A percentile compares a stretch with the other conserved stretches of the same genome.
Conservation (phyloP, 2,888 invertebrate species). For the Drosophila tripunctata region DNA sequence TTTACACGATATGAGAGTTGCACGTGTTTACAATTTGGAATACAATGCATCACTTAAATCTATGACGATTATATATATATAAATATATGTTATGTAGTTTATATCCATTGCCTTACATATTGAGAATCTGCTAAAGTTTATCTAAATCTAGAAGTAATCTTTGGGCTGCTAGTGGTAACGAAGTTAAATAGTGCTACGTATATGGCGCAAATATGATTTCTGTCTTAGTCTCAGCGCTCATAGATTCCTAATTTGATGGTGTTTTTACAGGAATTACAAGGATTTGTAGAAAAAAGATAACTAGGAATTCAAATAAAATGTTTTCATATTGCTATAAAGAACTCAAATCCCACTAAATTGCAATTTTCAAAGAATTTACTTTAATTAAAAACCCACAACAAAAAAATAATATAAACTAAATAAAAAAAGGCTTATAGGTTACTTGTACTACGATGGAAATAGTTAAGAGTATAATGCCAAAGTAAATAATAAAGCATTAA, state of each 20-base stretch:
- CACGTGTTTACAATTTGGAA: slow-evolving; percentile 21
- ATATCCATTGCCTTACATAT: slow-evolving; percentile 28
- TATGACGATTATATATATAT: slow-evolving; percentile 23
- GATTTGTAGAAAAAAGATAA: background rate
- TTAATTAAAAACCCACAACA: slow-evolving; percentile 8
- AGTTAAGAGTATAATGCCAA: slow-evolving; percentile 33
- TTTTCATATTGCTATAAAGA: background rate
- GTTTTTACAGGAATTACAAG: background rate
- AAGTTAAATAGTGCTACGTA: background rate
- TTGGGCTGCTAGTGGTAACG: background rate
- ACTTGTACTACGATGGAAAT: slow-evolving; percentile 41
- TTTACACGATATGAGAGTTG: slow-evolving; percentile 53
- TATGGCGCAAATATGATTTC: background rate
- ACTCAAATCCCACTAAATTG: slow-evolving; percentile 6
- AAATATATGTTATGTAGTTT: too few relatives aligned
- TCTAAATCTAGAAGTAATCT: slow-evolving; percentile 4
- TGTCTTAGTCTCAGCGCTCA: too few relatives aligned
- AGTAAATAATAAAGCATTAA: slow-evolving; percentile 51
- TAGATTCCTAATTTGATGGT: background rate
- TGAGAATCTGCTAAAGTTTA: background rate
- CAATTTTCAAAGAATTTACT: background rate
- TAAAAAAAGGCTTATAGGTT: background rate
- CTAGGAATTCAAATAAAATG: background rate
- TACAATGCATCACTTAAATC: slow-evolving; percentile 36
- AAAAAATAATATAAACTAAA: slow-evolving; percentile 25